Base-by-base conservation (phyloP, 2,888 invertebrate species). In the Oegoconia quadripuncta region DNA sequence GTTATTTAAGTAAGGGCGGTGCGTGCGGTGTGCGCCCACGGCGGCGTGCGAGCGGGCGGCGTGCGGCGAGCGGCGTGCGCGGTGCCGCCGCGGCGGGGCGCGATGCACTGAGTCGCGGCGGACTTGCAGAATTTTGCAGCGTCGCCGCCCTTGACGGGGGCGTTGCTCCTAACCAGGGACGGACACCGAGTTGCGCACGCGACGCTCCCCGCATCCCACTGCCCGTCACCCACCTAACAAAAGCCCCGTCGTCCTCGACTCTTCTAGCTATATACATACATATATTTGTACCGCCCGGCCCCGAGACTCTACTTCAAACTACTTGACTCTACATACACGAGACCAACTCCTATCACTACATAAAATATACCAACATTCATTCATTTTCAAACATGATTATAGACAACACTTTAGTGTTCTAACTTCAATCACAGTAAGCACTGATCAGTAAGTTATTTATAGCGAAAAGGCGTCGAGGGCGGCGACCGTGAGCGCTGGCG, bases 71-170 rank as follows among this genome's bases (percentile, higher is more conserved):
- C 71, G 71, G 70, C 74, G 74, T 67, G 78, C 87, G 87, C 84
- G 77, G 74, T 66, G 74, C 82, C 83, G 83, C 83, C 84, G 84
- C 83, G 84, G 83, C 84, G 81, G 77, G 79, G 78, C 84, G 77
- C 81, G 83, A 81, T 87, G 86, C 86, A 86, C 83, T 84, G 84
- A 80, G 70, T 77, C 72, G 77, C 76, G 67, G 65, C 74, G 77
- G 81, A 81, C 83, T 86, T 86, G 86, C 86, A 86, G 74, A 86
- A 87, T 82, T 86, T 86, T 86, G 86, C 44, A 69, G 68, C 84
- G 84, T 81, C 83, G 86, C 83, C 87, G 87, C 87, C 87, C 87
- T 86, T 87, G 86, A 84, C 86, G 82, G 83, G 87, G 87, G 82
- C 87, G 86, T 86, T 87, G 87, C 83, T 82, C 87, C 80, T 77